These are phyloP conservation scores for Polyommatus icarus DNA, from an alignment of 2,888 invertebrate genomes.

Conservation along the genomic window DNA sequence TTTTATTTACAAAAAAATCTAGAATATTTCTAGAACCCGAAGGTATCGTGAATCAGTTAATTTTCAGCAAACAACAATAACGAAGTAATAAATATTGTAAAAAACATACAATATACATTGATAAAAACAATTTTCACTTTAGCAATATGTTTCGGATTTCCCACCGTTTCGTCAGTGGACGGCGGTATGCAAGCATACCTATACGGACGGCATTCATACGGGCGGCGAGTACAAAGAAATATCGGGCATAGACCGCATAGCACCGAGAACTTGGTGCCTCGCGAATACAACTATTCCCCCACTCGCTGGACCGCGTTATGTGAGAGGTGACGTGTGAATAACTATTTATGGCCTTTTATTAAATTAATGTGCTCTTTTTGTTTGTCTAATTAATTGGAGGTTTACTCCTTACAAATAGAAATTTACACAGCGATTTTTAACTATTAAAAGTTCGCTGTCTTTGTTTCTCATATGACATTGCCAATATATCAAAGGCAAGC, in stretches of 20 bases:
- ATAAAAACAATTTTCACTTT: slow-evolving; percentile 30
- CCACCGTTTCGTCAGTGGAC: slow-evolving; percentile 52
- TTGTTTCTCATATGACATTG: not conserved
- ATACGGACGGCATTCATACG: slow-evolving; percentile 54
- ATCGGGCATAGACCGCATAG: slow-evolving; percentile 66
- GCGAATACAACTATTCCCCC: slow-evolving; percentile 70
- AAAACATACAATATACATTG: not conserved
- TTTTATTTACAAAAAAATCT: not conserved
- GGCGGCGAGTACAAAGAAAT: slow-evolving; percentile 71
- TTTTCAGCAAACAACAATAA: not conserved
- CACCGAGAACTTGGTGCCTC: slow-evolving; percentile 62
- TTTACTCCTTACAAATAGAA: not conserved
- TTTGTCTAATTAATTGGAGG: not conserved
- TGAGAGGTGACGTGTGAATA: slow-evolving; percentile 42
- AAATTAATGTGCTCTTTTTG: not conserved
- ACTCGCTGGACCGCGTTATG: slow-evolving; percentile 65
- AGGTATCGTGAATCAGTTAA: no score
- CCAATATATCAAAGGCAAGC: not conserved
- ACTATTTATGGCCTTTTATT: slow-evolving; percentile 20
- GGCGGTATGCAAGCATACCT: slow-evolving; percentile 52
- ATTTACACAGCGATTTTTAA: not conserved
- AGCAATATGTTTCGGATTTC: slow-evolving; percentile 41
- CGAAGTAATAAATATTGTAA: not conserved
- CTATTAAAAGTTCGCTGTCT: not conserved
- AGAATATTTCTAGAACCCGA: not conserved